These are phyloP conservation scores for Deilephila elpenor DNA, from an alignment of 2,888 invertebrate species.

Conservation along the genomic window DNA sequence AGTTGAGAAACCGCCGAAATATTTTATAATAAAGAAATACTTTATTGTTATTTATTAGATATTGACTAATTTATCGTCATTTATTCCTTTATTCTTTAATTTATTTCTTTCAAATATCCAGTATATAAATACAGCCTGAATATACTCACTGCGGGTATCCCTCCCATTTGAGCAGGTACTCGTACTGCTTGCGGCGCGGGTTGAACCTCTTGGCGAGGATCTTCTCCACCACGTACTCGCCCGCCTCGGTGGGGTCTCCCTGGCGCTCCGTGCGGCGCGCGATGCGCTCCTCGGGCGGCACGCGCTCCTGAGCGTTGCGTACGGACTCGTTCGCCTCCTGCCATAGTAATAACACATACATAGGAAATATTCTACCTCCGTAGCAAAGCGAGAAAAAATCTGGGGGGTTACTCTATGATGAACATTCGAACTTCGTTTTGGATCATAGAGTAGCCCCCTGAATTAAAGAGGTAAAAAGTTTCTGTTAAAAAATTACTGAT, in stretches of 20 bases:
- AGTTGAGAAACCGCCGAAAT: too few species aligned
- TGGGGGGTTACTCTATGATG: too few species aligned
- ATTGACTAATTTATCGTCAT: too few species aligned
- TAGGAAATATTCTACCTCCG: neutral
- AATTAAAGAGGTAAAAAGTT: too few species aligned
- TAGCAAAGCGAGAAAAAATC: too few species aligned
- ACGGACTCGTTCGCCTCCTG: conserved; percentile 68
- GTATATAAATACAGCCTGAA: neutral
- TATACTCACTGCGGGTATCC: conserved; percentile 88
- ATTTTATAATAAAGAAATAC: too few species aligned
- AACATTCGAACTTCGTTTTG: too few species aligned
- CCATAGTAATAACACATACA: conserved; percentile 29
- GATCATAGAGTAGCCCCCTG: too few species aligned
- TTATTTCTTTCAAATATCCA: too few species aligned
- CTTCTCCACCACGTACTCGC: conserved; percentile 92
- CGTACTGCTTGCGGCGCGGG: conserved; percentile 90
- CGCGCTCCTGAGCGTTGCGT: conserved; percentile 77
- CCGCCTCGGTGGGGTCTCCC: conserved; percentile 73
- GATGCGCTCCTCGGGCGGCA: conserved; percentile 79
- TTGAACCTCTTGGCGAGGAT: conserved; percentile 93
- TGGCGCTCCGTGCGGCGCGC: conserved; percentile 75
- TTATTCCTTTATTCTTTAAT: too few species aligned
- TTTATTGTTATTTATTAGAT: too few species aligned
- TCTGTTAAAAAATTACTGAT: too few species aligned
- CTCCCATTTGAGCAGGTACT: conserved; percentile 95